These are phyloP conservation scores for Brachionus asplanchnoidis DNA, from an alignment of 1,140 invertebrate genomes.

Conservation along the genomic window DNA sequence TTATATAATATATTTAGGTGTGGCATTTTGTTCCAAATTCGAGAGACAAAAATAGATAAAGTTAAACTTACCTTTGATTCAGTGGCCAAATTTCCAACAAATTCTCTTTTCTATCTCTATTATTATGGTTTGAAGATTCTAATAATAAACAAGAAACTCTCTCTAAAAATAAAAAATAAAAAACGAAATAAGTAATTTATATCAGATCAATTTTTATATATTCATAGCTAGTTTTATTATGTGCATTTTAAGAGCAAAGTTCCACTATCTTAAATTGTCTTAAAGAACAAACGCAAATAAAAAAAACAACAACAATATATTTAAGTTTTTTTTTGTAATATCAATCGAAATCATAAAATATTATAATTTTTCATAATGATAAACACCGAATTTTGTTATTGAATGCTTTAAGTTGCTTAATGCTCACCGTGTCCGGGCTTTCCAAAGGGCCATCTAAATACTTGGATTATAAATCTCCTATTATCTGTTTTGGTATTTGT, in stretches of 20 bases:
- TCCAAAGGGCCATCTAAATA: not conserved
- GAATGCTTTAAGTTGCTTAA: not conserved
- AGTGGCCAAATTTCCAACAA: not conserved
- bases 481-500: slow-evolving; percentile 19
- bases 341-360: slow-evolving; percentile 22
- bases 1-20: not conserved
- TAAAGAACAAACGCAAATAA: not conserved
- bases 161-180: not conserved
- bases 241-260: not conserved
- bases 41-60: not conserved
- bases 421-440: not conserved
- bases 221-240: not conserved
- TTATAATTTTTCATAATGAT: slow-evolving; percentile 31
- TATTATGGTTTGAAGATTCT: not conserved
- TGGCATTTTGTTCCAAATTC: not conserved
- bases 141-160: not conserved
- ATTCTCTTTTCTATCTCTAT: not conserved
- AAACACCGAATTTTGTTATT: not conserved
- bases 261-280: not conserved
- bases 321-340: not conserved
- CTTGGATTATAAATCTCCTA: not conserved
- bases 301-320: not conserved
- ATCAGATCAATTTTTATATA: not conserved
- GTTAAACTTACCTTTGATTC: not conserved
- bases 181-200: not conserved